Base-by-base conservation (phyloP, 1,140 invertebrate species). In the Solen grandis region DNA sequence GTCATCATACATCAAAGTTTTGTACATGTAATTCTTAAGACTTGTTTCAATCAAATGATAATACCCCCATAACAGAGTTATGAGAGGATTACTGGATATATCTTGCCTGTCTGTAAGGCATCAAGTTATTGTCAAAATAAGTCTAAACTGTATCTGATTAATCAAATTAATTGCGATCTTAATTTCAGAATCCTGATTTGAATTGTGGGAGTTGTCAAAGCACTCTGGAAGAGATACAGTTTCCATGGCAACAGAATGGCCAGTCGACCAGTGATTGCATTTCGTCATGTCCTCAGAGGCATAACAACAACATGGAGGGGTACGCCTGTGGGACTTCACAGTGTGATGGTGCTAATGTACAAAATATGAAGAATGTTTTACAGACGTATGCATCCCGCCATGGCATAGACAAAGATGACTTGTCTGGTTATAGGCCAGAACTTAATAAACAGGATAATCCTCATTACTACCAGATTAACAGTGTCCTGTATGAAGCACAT, bases 391-490 rank as follows among this genome's bases (percentile, higher is more conserved):
- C 74, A 3, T 22, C 38, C 16, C 62, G 55, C 38, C 74, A 76
- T 57, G 74, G 62, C 22, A 35, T 76, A 31, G 60, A 60, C 19
- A 22, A 5, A 0, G 76, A 79, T 33, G 76, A 79, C 35, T 79
- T 79, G 1, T 25, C 31, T 38, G 76, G 76, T 55, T 85, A 82
- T 55, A 72, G 72, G 38, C 83, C 83, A 38, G 83, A 85, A 52
- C 46, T 85, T 25, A 70, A 60, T 19, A 36, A 73, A 33, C 33
- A 16, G 0, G 36, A 81, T 54, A 85, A 85, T 57, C 83, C 83
- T 62, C 60, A 82, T 63, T 85, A 85, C 62, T 85, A 82, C 60
- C 75, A 83, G 22, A 81, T 85, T n/a, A 85, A 85, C 33, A 59
- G 73, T 70, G 57, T 85, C 13, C 41, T 85, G 22, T 85, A 79